These are phyloP conservation scores for Scrobipalpa costella DNA, from an alignment of 2,888 invertebrate genomes.

Conservation along the genomic window DNA sequence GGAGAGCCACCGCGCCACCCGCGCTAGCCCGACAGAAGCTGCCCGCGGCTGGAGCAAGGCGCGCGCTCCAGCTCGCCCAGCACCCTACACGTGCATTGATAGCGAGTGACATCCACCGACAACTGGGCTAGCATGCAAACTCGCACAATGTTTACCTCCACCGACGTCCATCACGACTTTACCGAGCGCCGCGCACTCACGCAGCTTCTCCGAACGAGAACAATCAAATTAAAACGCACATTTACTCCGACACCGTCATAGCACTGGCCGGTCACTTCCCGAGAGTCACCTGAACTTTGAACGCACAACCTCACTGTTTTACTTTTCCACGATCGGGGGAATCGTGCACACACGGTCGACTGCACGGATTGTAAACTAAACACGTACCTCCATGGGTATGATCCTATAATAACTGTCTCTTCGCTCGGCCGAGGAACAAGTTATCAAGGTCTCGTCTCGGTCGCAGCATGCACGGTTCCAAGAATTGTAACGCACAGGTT, in stretches of 20 bases:
- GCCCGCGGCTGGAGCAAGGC: constrained; percentile 42
- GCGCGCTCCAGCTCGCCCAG: not conserved
- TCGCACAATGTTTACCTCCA: constrained; percentile 73
- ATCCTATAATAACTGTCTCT: constrained; percentile 78
- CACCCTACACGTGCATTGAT: constrained; percentile 56
- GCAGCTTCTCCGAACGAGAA: constrained; percentile 63
- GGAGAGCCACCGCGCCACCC: not conserved
- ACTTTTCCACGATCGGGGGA: constrained; percentile 37
- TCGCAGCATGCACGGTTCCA: constrained; percentile 71
- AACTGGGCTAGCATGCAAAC: constrained; percentile 62
- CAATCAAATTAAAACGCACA: constrained; percentile 54
- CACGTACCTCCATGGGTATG: constrained; percentile 79
- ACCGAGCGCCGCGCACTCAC: constrained; percentile 59
- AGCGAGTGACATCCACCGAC: constrained; percentile 55
- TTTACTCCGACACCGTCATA: constrained; percentile 67
- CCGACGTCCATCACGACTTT: constrained; percentile 72
- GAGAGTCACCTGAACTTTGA: constrained; percentile 57
- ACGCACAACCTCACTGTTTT: constrained; percentile 65
- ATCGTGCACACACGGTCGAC: constrained; percentile 60
- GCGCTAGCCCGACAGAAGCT: constrained; percentile 39
- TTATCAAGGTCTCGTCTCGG: constrained; percentile 80
- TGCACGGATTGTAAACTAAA: constrained; percentile 72
- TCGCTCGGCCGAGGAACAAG: constrained; percentile 76
- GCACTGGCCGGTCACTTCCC: constrained; percentile 61
- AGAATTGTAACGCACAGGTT: constrained; percentile 69